A percentile compares a stretch with the other conserved stretches of the same genome.
phyloP scores from a whole-genome alignment of 2,113 vertebrate species.

The Myodes glareolus region DNA sequence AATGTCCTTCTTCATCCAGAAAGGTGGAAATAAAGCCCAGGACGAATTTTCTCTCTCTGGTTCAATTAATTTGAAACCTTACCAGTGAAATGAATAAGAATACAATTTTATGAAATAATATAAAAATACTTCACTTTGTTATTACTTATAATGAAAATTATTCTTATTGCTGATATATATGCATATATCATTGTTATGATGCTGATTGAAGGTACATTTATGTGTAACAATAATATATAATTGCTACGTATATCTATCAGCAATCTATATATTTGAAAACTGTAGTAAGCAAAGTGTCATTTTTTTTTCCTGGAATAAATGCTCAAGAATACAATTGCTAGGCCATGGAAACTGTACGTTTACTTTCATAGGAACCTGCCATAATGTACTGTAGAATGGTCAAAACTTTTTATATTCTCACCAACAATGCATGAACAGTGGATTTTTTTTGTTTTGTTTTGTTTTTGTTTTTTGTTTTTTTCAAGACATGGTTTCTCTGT shows the following conservation, averaged over 20 bases:
- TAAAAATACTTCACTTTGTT: background rate
- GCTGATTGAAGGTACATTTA: background rate
- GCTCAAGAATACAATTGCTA: background rate
- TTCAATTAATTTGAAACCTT: background rate
- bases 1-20: background rate
- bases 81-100: conserved; percentile 38
- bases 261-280: background rate
- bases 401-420: background rate
- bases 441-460: background rate
- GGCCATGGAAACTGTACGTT: background rate
- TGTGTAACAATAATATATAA: background rate
- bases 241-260: background rate
- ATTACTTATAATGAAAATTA: background rate
- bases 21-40: background rate
- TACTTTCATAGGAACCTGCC: conserved; percentile 23
- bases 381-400: background rate
- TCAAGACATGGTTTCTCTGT: too few species aligned
- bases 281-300: background rate
- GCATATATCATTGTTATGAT: background rate
- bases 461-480: too few species aligned
- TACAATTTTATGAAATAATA: conserved; percentile 4
- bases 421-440: background rate
- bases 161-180: background rate
- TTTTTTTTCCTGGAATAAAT: background rate
- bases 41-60: background rate